These are phyloP conservation scores for Saccostrea glomerata DNA, from an alignment of 1,140 invertebrate species.

Conservation along the genomic window DNA sequence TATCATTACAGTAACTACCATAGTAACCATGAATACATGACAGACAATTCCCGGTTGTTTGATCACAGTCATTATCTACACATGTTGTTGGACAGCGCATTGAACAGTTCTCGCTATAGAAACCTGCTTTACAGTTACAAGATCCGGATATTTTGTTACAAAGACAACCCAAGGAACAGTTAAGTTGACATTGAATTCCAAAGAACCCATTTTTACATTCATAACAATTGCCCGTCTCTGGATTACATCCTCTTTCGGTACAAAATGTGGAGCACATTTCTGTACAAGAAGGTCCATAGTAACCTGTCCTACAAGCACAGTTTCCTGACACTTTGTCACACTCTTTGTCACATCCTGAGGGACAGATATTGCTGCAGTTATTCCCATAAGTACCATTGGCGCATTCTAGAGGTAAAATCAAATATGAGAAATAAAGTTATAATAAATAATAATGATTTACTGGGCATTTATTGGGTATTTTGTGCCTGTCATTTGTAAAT, in stretches of 20 bases:
- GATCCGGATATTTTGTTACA: background rate
- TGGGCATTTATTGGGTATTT: no score
- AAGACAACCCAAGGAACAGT: background rate
- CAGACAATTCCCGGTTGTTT: background rate
- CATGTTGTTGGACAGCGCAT: background rate
- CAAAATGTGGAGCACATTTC: background rate
- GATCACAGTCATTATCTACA: background rate
- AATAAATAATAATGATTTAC: no score
- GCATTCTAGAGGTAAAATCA: background rate
- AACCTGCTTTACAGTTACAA: background rate
- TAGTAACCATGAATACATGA: background rate
- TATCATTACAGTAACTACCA: background rate
- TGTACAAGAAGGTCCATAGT: background rate
- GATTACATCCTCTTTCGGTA: background rate
- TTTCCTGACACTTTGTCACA: background rate
- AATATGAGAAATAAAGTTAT: conserved; percentile 40
- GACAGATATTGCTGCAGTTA: background rate
- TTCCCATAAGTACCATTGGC: background rate
- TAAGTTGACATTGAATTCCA: background rate
- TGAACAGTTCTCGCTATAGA: background rate
- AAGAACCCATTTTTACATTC: background rate
- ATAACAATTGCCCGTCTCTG: background rate
- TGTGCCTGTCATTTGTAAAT: no score
- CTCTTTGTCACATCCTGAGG: background rate
- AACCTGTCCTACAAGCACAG: background rate